phyloP scores from a whole-genome alignment of 1,140 invertebrate species.

The Brachionus angularis region DNA sequence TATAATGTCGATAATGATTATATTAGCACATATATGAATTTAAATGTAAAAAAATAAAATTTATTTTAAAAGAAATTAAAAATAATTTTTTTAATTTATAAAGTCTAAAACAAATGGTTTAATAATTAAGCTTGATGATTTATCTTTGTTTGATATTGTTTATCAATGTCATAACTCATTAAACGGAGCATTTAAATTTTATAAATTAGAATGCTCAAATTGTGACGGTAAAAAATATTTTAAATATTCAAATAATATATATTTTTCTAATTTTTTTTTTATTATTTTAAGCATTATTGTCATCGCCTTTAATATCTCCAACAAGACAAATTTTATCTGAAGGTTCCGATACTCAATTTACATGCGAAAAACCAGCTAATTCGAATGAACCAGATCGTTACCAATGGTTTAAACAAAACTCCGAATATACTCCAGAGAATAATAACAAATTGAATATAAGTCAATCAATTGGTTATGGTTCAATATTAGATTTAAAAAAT shows the following conservation, averaged over 20 bases:
- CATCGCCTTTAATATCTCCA: constrained; percentile 14
- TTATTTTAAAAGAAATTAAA: background rate
- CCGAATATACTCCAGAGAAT: background rate
- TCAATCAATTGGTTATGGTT: constrained; percentile 18
- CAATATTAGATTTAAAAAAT: background rate
- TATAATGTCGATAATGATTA: constrained; percentile 16
- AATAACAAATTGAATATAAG: background rate
- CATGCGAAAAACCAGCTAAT: constrained; percentile 2
- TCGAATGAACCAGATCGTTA: constrained; percentile 19
- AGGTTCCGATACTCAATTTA: constrained; percentile 30
- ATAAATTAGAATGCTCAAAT: constrained; percentile 26
- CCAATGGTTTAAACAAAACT: constrained; percentile 37
- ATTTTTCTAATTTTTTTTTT: too few species aligned
- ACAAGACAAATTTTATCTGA: background rate
- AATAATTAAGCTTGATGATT: constrained; percentile 27
- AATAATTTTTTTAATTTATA: background rate
- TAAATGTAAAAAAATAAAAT: constrained; percentile 22
- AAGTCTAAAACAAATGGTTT: constrained; percentile 30
- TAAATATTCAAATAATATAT: background rate
- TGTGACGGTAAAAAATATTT: constrained; percentile 31
- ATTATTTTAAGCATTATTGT: too few species aligned
- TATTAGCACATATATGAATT: background rate
- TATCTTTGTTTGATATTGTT: background rate
- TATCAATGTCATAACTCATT: constrained; percentile 5
- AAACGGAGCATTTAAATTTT: constrained; percentile 21